Evolutionary conservation across 2,113 vertebrate species (phyloP), one percentile per base, ranked within the genome.

Genomic region (Spilogale gracilis): DNA sequence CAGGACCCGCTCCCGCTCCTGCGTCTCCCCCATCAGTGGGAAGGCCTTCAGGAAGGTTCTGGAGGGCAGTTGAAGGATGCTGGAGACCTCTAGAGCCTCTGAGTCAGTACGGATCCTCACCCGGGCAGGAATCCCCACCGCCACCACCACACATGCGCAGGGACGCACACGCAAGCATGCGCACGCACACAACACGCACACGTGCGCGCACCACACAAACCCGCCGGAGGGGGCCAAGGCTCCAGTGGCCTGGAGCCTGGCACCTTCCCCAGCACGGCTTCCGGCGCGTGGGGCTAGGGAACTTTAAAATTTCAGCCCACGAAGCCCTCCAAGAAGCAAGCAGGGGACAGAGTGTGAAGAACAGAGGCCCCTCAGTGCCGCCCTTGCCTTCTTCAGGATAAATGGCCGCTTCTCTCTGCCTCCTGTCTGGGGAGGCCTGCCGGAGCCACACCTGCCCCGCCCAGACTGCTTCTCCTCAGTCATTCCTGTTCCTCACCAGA

Each of bases 1-100:
- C 93, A 99, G 99, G 61, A 99, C 99, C 0, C 99, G 99, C 94
- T 99, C 99, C 11, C 99, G 99, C 97, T 99, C 99, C 98, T 99
- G 99, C 0, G 99, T 99, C 98, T 99, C 99, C 25, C 99, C 99
- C 79, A 99, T 99, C 97, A 99, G 98, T 0, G 99, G 98, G 96
- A 99, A 99, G 0, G 99, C 99, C 73, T 99, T 99, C 95, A 99
- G 92, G 93, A 99, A 99, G 0, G 99, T 99, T 98, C 99, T 99
- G 98, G 67, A 94, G 97, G 21, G 88, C 21, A 97, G 81, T 43
- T 32, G 50, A 84, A 89, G 60, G 71, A 5, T 60, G 63, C 69
- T 56, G 65, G 65, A 38, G 20, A 45, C 43, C 67, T 81, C 45
- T 25, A 91, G 93, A 67, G n/a, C 38, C 32, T 65, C n/a, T 23